These are phyloP conservation scores for Stegostoma tigrinum DNA, from an alignment of 2,113 vertebrate genomes.

Conservation along the genomic window DNA sequence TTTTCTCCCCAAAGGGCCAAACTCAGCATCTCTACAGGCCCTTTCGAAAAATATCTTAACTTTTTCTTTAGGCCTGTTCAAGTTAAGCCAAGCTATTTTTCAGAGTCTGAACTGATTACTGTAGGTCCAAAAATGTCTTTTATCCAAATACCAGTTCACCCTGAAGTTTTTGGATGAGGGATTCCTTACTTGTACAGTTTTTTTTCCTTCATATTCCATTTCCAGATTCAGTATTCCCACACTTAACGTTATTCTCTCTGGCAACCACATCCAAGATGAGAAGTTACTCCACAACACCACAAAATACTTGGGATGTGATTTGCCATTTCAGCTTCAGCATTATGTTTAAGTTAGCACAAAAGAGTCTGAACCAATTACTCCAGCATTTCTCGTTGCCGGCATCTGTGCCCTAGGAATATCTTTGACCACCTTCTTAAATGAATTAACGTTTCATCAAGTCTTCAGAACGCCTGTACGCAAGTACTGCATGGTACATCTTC, in stretches of 20 bases:
- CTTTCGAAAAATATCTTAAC: too few species aligned
- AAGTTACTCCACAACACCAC: not conserved
- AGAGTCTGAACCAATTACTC: not conserved
- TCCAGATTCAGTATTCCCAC: not conserved
- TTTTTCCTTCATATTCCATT: not conserved
- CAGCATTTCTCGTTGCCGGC: not conserved
- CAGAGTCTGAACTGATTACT: too few species aligned
- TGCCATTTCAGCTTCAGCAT: not conserved
- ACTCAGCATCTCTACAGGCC: too few species aligned
- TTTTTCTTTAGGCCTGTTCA: too few species aligned
- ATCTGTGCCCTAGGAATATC: not conserved
- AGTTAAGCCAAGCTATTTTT: too few species aligned
- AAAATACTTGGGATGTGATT: not conserved
- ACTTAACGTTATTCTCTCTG: not conserved
- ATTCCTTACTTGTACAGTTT: too few species aligned
- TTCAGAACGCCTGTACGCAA: not conserved
- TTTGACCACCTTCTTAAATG: not conserved
- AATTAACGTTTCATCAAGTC: not conserved
- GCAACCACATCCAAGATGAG: not conserved
- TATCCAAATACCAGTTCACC: too few species aligned
- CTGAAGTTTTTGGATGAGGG: too few species aligned
- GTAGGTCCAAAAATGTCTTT: too few species aligned
- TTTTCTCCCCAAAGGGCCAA: too few species aligned
- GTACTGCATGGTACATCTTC: not conserved
- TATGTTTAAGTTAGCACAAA: too few species aligned